Conservation (phyloP, 53 echinoderm and acorn worm species). For the Mesocentrotus franciscanus region DNA sequence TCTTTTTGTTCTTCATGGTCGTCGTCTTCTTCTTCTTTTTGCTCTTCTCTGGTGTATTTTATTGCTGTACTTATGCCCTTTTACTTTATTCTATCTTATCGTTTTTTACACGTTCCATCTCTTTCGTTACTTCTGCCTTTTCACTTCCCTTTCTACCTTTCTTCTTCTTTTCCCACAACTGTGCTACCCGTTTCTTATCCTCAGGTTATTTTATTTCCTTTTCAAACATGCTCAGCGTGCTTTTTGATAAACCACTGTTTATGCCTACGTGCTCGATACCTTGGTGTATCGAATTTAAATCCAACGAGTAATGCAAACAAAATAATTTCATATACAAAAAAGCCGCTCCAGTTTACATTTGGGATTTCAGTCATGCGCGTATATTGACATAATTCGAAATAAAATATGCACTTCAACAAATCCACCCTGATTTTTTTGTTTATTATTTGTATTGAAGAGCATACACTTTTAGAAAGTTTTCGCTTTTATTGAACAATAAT, state of each 20-base stretch:
- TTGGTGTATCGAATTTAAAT: background rate
- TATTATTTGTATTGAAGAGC: background rate
- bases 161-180: background rate
- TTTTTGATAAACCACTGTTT: background rate
- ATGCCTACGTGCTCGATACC: background rate
- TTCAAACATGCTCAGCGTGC: background rate
- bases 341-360: background rate
- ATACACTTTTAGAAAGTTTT: background rate
- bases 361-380: background rate
- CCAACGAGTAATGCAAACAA: background rate
- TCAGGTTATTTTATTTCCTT: background rate
- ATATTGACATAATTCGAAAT: background rate
- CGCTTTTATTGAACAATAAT: background rate
- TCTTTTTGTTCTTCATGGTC: background rate
- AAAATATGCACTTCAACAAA: background rate
- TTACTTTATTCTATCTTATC: background rate
- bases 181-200: background rate
- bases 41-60: no score
- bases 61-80: no score
- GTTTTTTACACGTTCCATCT: background rate
- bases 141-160: background rate
- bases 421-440: no score
- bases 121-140: background rate
- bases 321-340: constrained; percentile 9
- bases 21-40: no score